Evolutionary conservation across 2,797 vertebrate genomes (phyloP).

Genomic region (Tachyglossus aculeatus): DNA sequence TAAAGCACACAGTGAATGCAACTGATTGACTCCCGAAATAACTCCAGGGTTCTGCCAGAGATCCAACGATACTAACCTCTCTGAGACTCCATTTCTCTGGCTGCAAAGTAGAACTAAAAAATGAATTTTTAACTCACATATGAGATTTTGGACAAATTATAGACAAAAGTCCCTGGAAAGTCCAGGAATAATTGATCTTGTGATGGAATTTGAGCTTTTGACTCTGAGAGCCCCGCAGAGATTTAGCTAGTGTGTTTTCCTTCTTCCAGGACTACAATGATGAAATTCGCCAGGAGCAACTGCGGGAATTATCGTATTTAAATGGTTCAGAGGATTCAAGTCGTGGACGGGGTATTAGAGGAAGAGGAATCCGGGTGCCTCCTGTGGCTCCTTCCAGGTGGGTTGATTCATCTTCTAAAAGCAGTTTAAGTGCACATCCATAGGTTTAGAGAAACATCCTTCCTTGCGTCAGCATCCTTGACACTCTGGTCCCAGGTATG

Average conservation of each 20-base stretch:
- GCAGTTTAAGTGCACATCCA: too few relatives aligned
- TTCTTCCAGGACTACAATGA: constrained; percentile 92
- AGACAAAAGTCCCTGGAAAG: background rate
- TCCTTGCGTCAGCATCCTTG: too few relatives aligned
- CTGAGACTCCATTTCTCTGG: background rate
- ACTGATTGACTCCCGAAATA: too few relatives aligned
- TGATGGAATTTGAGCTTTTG: background rate
- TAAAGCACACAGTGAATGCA: too few relatives aligned
- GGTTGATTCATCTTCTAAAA: constrained; percentile 6
- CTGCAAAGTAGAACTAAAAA: background rate
- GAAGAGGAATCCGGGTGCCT: constrained; percentile 82
- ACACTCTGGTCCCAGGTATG: too few relatives aligned
- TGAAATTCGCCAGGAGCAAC: constrained; percentile 97
- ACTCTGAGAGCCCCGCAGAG: background rate
- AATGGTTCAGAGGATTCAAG: constrained; percentile 93
- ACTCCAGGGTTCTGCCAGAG: too few relatives aligned
- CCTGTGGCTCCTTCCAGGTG: constrained; percentile 85
- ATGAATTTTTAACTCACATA: background rate
- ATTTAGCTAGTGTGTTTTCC: constrained; percentile 22
- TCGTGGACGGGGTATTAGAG: constrained; percentile 83
- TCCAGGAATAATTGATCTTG: background rate
- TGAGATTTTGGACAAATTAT: background rate
- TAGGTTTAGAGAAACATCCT: too few relatives aligned
- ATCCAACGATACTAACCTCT: background rate
- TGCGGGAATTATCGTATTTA: constrained; percentile 93